These are phyloP conservation scores for Holcopasites calliopsidis DNA, from an alignment of 1,140 invertebrate species.

Conservation along the genomic window DNA sequence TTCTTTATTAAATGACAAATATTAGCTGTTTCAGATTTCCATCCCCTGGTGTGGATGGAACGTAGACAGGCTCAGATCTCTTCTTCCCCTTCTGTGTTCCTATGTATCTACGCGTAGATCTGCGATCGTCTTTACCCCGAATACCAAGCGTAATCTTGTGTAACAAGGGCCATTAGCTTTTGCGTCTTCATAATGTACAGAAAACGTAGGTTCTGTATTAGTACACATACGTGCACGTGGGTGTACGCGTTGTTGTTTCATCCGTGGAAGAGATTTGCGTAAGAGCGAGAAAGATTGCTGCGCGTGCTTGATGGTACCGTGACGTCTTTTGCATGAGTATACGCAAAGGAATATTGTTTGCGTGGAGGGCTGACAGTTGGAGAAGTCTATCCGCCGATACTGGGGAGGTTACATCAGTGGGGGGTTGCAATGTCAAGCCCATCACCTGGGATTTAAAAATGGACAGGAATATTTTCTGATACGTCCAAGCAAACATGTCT, in stretches of 20 bases:
- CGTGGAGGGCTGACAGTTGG: background rate
- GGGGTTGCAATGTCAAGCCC: too few species aligned
- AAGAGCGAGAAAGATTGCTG: too few species aligned
- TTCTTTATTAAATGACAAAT: too few species aligned
- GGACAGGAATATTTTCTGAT: too few species aligned
- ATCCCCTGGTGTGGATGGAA: background rate
- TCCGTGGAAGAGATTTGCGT: too few species aligned
- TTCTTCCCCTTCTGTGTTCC: too few species aligned
- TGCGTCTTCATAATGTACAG: too few species aligned
- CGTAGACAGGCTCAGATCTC: too few species aligned
- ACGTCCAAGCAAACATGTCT: too few species aligned
- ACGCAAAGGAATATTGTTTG: background rate
- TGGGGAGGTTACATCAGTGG: background rate
- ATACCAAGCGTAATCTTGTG: background rate
- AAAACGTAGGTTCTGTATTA: conserved; percentile 4
- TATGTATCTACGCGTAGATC: background rate
- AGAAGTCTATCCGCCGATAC: background rate
- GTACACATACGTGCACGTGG: conserved; percentile 4
- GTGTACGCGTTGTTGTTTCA: too few species aligned
- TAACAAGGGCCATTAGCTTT: background rate
- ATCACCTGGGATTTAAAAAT: too few species aligned
- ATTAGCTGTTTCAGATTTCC: too few species aligned
- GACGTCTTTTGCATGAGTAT: background rate
- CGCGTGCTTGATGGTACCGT: background rate
- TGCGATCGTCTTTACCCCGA: conserved; percentile 2